Evolutionary conservation across 1,140 invertebrate species (phyloP).

Genomic region (Caenorhabditis latens): DNA sequence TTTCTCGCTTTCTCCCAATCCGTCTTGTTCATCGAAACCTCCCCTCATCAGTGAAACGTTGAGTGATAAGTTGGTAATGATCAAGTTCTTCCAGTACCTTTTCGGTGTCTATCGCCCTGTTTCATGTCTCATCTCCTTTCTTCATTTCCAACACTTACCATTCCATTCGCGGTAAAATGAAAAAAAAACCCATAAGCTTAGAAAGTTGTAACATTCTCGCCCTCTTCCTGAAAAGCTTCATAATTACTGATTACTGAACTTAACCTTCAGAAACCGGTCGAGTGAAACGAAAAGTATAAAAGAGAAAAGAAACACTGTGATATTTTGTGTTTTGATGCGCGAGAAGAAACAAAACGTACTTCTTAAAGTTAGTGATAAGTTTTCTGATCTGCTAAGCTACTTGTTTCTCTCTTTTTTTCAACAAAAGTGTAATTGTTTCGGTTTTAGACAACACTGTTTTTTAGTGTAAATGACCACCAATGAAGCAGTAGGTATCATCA

Average conservation of each 20-base stretch:
- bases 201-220: background rate
- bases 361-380: background rate
- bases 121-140: background rate
- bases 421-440: slow-evolving; percentile 37
- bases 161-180: background rate
- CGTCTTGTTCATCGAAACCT: slow-evolving; percentile 23
- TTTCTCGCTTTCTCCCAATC: background rate
- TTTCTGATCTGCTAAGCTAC: slow-evolving; percentile 47
- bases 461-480: slow-evolving; percentile 41
- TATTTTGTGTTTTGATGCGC: slow-evolving; percentile 29
- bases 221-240: background rate
- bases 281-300: background rate
- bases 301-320: background rate
- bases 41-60: slow-evolving; percentile 1
- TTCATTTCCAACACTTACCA: background rate
- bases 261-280: slow-evolving; percentile 29
- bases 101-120: background rate
- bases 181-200: background rate
- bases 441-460: background rate
- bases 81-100: slow-evolving; percentile 47
- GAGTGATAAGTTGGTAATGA: slow-evolving; percentile 49
- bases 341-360: too few relatives aligned
- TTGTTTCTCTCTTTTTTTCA: background rate
- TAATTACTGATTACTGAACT: slow-evolving; percentile 18
- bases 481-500: slow-evolving; percentile 14